These are phyloP conservation scores for Agapostemon virescens DNA, from an alignment of 2,888 invertebrate species.

Conservation along the genomic window DNA sequence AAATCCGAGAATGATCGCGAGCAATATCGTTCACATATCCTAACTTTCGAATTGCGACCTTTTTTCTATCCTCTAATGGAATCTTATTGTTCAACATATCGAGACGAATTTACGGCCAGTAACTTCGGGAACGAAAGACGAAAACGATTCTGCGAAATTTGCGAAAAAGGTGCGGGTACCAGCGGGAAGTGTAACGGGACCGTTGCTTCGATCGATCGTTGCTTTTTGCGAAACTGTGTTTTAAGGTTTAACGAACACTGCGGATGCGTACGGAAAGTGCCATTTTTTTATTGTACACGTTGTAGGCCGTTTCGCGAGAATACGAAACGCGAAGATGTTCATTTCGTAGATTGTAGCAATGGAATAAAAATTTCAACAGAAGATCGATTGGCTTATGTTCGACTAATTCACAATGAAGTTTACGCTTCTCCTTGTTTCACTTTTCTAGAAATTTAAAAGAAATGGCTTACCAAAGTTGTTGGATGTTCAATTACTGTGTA, in stretches of 20 bases:
- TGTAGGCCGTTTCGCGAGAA: background rate
- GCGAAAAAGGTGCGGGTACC: background rate
- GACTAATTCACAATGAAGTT: background rate
- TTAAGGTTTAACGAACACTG: background rate
- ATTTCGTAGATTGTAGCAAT: background rate
- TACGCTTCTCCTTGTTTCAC: background rate
- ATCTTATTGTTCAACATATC: slow-evolving; percentile 66
- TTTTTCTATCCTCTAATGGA: slow-evolving; percentile 59
- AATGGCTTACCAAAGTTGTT: background rate
- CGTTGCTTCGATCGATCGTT: slow-evolving; percentile 27
- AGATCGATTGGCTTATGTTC: background rate
- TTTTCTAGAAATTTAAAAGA: background rate
- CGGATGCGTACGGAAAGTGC: background rate
- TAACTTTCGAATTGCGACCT: slow-evolving; percentile 44
- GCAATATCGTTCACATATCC: slow-evolving; percentile 62
- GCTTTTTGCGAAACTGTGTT: slow-evolving; percentile 12
- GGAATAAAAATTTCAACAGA: background rate
- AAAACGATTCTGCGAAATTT: slow-evolving; percentile 14
- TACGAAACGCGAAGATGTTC: no score
- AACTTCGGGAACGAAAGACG: slow-evolving; percentile 17
- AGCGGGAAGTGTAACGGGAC: background rate
- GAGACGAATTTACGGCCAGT: slow-evolving; percentile 56
- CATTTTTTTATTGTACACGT: background rate
- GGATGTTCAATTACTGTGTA: background rate
- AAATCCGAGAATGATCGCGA: slow-evolving; percentile 33